Conservation (phyloP, 2,797 vertebrate genomes). For the Mallotus villosus region DNA sequence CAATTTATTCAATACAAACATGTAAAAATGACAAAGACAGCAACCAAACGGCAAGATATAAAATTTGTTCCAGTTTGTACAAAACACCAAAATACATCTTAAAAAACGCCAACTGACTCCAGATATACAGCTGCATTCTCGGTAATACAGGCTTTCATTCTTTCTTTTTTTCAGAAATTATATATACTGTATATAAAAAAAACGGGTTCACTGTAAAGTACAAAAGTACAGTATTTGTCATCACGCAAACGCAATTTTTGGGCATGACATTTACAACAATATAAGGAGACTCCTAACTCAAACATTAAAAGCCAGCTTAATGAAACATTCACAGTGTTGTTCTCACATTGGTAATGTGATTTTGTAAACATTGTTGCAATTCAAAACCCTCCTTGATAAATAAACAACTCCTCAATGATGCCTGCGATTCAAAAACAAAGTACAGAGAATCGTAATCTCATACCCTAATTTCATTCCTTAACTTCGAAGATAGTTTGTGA, state of each 20-base stretch:
- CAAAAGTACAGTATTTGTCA: conserved; percentile 42
- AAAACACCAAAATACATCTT: conserved; percentile 65
- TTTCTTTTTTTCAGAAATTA: conserved; percentile 32
- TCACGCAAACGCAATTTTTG: conserved; percentile 40
- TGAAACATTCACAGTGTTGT: conserved; percentile 72
- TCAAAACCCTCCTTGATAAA: conserved; percentile 59
- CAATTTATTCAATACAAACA: conserved; percentile 76
- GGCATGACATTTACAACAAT: conserved; percentile 50
- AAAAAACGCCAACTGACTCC: conserved; percentile 55
- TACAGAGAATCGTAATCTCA: conserved; percentile 6
- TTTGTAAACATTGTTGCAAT: conserved; percentile 72
- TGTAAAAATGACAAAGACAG: conserved; percentile 73
- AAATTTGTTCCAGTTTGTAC: conserved; percentile 69
- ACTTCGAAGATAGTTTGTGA: background rate
- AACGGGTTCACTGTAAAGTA: conserved; percentile 35
- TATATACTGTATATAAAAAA: conserved; percentile 11
- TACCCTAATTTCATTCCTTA: background rate
- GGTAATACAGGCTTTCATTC: conserved; percentile 54
- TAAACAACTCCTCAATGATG: conserved; percentile 48
- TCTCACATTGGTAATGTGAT: conserved; percentile 64
- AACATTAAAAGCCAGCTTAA: conserved; percentile 49
- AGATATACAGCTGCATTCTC: conserved; percentile 49
- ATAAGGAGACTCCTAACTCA: conserved; percentile 45
- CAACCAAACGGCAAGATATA: conserved; percentile 64
- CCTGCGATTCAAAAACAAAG: conserved; percentile 22